phyloP scores from a whole-genome alignment of 2,797 vertebrate species.

The Gymnothorax reevesii region DNA sequence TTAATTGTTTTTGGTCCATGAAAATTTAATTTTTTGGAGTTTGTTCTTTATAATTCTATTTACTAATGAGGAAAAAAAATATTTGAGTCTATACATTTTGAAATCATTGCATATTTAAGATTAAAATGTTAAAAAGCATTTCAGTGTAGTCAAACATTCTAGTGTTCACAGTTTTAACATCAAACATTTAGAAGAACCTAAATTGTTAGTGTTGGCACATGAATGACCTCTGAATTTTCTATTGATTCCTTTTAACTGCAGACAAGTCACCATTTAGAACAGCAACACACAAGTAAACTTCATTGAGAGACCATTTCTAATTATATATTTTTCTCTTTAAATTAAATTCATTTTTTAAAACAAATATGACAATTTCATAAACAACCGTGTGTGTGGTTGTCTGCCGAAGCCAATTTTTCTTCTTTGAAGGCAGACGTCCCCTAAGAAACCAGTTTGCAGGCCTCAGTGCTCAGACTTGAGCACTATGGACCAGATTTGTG shows the following conservation, averaged over 20 bases:
- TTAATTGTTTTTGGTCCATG: not conserved
- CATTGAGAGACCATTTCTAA: not conserved
- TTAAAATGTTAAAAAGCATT: conserved; percentile 2
- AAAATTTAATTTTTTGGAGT: conserved; percentile 5
- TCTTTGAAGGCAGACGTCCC: not conserved
- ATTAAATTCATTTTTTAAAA: conserved; percentile 2
- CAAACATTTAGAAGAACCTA: conserved; percentile 28
- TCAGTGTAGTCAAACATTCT: conserved; percentile 7
- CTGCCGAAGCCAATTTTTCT: not conserved
- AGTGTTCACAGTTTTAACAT: conserved; percentile 23
- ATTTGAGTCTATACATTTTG: conserved; percentile 1
- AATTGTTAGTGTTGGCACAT: conserved; percentile 22
- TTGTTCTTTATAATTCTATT: conserved; percentile 13
- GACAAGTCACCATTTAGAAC: conserved; percentile 32
- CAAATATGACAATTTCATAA: not conserved
- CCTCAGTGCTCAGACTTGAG: conserved; percentile 1
- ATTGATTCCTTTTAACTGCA: not conserved
- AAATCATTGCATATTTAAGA: conserved; percentile 19
- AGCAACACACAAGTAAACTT: conserved; percentile 21
- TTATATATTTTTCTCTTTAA: not conserved
- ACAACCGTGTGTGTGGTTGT: conserved; percentile 13
- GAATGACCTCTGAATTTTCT: conserved; percentile 23
- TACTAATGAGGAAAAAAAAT: not conserved
- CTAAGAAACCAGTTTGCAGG: not conserved
- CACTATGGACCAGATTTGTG: not conserved